A percentile compares a stretch with the other conserved stretches of the same genome.
These are phyloP conservation scores for Gymnocephalus cernua DNA, from an alignment of 2,113 vertebrate species.

Conservation along the genomic window DNA sequence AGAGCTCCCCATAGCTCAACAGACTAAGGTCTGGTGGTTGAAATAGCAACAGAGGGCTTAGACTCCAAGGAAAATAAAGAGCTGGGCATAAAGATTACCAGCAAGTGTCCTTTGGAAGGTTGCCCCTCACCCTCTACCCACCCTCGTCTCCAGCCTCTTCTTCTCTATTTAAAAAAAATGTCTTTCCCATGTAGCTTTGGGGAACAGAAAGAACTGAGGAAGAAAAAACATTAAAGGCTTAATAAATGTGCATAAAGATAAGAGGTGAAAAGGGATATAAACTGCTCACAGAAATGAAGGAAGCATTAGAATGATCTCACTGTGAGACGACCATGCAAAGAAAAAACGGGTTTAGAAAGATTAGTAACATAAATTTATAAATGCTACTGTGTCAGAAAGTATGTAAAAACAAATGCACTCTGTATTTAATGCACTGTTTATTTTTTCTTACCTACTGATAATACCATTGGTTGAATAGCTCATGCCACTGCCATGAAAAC, in stretches of 20 bases:
- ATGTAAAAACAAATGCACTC: slow-evolving; percentile 79
- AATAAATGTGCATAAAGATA: slow-evolving; percentile 44
- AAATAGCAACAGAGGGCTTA: slow-evolving; percentile 65
- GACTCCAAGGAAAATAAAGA: slow-evolving; percentile 80
- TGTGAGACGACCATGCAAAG: slow-evolving; percentile 50
- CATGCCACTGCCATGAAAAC: slow-evolving; percentile 84
- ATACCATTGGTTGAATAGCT: slow-evolving; percentile 76
- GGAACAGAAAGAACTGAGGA: slow-evolving; percentile 41
- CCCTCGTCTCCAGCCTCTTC: slow-evolving; percentile 60
- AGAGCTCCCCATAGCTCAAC: slow-evolving; percentile 51
- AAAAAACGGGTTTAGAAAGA: slow-evolving; percentile 41
- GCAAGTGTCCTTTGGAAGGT: slow-evolving; percentile 75
- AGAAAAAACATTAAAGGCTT: slow-evolving; percentile 53
- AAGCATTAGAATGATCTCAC: slow-evolving; percentile 23
- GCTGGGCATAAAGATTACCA: slow-evolving; percentile 70
- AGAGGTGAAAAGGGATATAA: slow-evolving; percentile 41
- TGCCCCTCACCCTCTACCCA: slow-evolving; percentile 55
- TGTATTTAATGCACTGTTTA: slow-evolving; percentile 82
- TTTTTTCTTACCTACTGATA: slow-evolving; percentile 72
- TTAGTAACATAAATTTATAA: slow-evolving; percentile 35
- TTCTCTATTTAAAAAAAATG: slow-evolving; percentile 76
- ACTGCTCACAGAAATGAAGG: slow-evolving; percentile 55
- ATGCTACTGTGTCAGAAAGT: slow-evolving; percentile 67
- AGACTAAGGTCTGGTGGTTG: slow-evolving; percentile 61
- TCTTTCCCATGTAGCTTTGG: slow-evolving; percentile 75